A percentile compares a stretch with the other conserved stretches of the same genome.
Evolutionary conservation across 2,113 vertebrate genomes (phyloP).

Genomic region (Prunella fulvescens): DNA sequence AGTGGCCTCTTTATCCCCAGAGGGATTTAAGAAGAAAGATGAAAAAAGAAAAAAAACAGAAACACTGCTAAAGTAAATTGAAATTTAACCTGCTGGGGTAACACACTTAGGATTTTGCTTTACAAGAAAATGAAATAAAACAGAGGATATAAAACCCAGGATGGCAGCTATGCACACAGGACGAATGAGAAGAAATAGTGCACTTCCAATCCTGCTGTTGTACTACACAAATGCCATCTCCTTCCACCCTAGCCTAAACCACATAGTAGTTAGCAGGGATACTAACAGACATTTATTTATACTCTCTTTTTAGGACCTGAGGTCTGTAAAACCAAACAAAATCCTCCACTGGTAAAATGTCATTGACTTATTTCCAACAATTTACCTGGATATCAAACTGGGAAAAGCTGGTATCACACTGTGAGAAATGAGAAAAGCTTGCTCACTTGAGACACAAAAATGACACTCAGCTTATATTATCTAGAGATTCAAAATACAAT

Average conservation of each 20-base stretch:
- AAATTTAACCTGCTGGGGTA: conserved; percentile 23
- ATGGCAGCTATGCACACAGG: not conserved
- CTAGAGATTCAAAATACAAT: not conserved
- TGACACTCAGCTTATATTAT: not conserved
- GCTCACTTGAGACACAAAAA: not conserved
- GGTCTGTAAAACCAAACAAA: conserved; percentile 20
- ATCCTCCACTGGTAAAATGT: not conserved
- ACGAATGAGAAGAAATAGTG: not conserved
- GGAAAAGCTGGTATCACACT: not conserved
- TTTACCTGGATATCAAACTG: not conserved
- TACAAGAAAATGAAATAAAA: not conserved
- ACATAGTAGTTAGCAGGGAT: not conserved
- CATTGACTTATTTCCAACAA: conserved; percentile 8
- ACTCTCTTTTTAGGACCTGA: not conserved
- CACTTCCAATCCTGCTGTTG: not conserved
- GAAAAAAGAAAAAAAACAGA: not conserved
- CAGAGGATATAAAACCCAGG: not conserved
- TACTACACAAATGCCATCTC: not conserved
- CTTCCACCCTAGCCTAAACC: not conserved
- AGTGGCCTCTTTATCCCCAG: not conserved
- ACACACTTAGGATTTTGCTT: not conserved
- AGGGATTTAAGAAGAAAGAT: not conserved
- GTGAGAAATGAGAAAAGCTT: not conserved
- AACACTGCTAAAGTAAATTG: not conserved
- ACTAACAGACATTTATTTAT: not conserved